Evolutionary conservation across 2,113 vertebrate species (phyloP).

Genomic region (Scartelaos histophorus): DNA sequence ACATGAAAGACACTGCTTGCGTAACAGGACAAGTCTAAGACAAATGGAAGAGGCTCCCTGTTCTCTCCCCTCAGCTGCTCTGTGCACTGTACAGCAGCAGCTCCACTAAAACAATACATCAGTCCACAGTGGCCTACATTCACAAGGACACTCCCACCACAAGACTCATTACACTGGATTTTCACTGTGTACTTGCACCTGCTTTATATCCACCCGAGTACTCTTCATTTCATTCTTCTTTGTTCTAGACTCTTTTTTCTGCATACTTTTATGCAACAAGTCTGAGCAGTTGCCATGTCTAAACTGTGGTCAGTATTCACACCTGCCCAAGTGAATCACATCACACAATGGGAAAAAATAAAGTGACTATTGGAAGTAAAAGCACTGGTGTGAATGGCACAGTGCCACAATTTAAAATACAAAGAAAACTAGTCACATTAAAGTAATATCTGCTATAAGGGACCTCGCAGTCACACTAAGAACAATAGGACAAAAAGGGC

Average conservation of each 20-base stretch:
- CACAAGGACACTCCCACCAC: not conserved
- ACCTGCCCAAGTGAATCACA: constrained; percentile 6
- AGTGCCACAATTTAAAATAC: not conserved
- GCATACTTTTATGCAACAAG: not conserved
- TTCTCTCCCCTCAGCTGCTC: constrained; percentile 16
- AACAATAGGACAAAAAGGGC: no score
- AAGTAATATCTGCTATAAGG: not conserved
- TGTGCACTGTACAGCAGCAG: not conserved
- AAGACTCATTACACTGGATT: not conserved
- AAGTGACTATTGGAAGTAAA: not conserved
- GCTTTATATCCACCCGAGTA: not conserved
- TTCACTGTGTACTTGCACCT: not conserved
- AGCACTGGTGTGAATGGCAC: not conserved
- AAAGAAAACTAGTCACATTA: not conserved
- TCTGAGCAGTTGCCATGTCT: not conserved
- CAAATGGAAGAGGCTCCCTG: not conserved
- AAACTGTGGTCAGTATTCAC: not conserved
- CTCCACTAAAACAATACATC: constrained; percentile 12
- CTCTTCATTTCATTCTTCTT: not conserved
- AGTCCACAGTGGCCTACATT: constrained; percentile 39
- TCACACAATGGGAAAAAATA: not conserved
- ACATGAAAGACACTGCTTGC: not conserved
- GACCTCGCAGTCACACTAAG: not conserved
- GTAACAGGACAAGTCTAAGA: not conserved
- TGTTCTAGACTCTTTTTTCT: not conserved